These are phyloP conservation scores for Argyrosomus regius DNA, from an alignment of 2,797 vertebrate genomes.

Conservation along the genomic window DNA sequence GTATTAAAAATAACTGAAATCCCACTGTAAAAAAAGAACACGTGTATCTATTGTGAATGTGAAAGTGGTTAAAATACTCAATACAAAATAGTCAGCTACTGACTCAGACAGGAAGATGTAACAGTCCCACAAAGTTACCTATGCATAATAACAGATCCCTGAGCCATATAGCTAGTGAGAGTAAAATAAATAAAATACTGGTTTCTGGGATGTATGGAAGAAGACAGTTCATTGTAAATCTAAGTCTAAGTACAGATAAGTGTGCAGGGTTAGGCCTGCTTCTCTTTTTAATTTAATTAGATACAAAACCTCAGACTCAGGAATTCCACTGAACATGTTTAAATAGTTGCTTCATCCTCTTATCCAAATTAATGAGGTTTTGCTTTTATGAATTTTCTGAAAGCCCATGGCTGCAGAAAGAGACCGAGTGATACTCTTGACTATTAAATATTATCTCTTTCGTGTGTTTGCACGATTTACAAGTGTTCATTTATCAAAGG, in stretches of 20 bases:
- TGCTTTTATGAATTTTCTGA: slow-evolving; percentile 49
- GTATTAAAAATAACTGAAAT: neutral
- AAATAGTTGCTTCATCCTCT: slow-evolving; percentile 39
- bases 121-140: neutral
- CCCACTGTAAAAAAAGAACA: too few species aligned
- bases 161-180: neutral
- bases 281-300: slow-evolving; percentile 26
- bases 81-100: neutral
- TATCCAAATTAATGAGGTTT: slow-evolving; percentile 60
- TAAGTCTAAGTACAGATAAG: neutral
- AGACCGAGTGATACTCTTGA: slow-evolving; percentile 39
- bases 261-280: neutral
- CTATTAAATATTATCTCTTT: slow-evolving; percentile 49
- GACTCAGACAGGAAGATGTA: neutral
- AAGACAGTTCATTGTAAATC: neutral
- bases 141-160: neutral
- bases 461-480: slow-evolving; percentile 32
- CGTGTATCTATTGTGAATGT: neutral
- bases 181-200: neutral
- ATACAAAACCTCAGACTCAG: slow-evolving; percentile 16
- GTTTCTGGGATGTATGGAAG: slow-evolving; percentile 4
- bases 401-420: slow-evolving; percentile 48
- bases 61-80: neutral
- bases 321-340: slow-evolving; percentile 24
- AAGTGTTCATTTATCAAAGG: slow-evolving; percentile 56